These are phyloP conservation scores for Podargus strigoides DNA, from an alignment of 2,797 vertebrate genomes.

Conservation along the genomic window DNA sequence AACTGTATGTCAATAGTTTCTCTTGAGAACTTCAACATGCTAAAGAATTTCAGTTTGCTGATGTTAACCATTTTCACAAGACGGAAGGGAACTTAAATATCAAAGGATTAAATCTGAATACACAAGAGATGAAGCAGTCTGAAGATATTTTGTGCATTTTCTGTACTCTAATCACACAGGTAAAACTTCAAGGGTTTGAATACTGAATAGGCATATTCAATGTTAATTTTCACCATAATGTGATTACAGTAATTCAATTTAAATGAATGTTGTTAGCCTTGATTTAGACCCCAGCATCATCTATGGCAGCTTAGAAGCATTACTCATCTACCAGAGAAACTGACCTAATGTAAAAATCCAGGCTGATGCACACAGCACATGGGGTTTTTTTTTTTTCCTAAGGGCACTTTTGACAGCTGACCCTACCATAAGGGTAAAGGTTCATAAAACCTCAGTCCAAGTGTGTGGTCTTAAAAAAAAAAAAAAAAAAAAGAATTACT, in stretches of 20 bases:
- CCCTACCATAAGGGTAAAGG: background rate
- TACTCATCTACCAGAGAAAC: constrained; percentile 20
- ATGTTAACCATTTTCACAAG: background rate
- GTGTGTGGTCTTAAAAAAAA: background rate
- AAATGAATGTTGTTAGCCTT: constrained; percentile 30
- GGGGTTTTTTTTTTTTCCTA: background rate
- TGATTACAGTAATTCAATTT: constrained; percentile 47
- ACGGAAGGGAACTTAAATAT: background rate
- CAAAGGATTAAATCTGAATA: background rate
- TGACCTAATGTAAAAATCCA: background rate
- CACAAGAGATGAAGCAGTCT: background rate
- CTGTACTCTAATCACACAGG: constrained; percentile 3
- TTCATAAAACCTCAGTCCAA: background rate
- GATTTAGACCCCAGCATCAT: constrained; percentile 5
- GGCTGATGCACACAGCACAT: background rate
- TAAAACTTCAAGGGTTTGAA: background rate
- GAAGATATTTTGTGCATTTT: background rate
- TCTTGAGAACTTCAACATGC: background rate
- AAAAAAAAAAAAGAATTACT: background rate
- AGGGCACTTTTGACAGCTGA: background rate
- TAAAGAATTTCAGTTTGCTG: background rate
- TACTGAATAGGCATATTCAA: constrained; percentile 9
- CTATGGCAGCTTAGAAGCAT: constrained; percentile 8
- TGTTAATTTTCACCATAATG: background rate
- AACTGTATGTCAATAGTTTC: background rate